Evolutionary conservation across 1,140 invertebrate species (phyloP).

Genomic region (Oedothorax gibbosus): DNA sequence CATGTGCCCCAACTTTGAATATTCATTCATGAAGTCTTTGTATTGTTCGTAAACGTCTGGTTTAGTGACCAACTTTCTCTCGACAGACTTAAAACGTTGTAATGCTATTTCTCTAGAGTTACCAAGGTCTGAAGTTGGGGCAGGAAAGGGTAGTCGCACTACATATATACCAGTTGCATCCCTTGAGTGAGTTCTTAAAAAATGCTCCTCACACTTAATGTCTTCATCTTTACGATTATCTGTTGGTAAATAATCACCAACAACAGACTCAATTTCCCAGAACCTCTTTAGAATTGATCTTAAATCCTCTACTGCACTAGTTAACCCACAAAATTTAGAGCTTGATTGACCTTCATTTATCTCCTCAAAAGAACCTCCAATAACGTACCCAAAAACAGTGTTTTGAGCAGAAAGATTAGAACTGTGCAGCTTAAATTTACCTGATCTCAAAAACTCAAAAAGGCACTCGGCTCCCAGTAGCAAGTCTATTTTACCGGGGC

Average conservation of each 20-base stretch:
- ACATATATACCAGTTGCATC: not conserved
- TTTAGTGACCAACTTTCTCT: not conserved
- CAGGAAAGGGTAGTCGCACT: not conserved
- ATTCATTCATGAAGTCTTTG: not conserved
- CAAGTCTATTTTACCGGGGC: not conserved
- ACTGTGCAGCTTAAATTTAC: not conserved
- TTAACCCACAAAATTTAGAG: not conserved
- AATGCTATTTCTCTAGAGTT: not conserved
- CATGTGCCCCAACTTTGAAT: not conserved
- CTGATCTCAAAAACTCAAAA: not conserved
- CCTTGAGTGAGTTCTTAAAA: not conserved
- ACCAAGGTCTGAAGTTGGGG: not conserved
- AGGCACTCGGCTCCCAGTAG: not conserved
- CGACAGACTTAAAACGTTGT: not conserved
- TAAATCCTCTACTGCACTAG: not conserved
- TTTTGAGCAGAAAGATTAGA: not conserved
- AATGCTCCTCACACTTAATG: not conserved
- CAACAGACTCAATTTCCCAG: not conserved
- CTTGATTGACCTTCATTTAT: not conserved
- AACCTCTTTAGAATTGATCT: not conserved
- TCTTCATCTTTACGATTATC: not conserved
- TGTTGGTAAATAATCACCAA: not conserved
- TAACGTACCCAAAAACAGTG: not conserved
- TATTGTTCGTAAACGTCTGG: not conserved
- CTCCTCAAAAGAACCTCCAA: not conserved